These are phyloP conservation scores for Oplegnathus fasciatus DNA, from an alignment of 2,113 vertebrate genomes.

Conservation along the genomic window DNA sequence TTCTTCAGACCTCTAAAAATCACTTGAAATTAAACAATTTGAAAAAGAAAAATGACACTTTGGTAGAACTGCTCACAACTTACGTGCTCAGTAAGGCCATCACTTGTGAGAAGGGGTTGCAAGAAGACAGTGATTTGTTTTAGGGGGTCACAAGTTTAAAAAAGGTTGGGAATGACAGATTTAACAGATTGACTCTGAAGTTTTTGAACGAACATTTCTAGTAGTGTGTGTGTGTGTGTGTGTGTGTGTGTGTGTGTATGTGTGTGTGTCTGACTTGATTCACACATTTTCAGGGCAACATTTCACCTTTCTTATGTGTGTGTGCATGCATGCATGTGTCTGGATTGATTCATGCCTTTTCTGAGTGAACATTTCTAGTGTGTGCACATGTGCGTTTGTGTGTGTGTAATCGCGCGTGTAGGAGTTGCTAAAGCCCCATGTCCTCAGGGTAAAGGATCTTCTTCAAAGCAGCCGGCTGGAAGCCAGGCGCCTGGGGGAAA, in stretches of 20 bases:
- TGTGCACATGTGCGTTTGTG: conserved; percentile 12
- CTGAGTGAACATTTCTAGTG: conserved; percentile 16
- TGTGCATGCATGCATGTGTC: not conserved
- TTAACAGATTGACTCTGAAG: not conserved
- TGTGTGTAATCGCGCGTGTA: conserved; percentile 61
- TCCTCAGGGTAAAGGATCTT: conserved; percentile 83
- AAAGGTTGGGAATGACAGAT: not conserved
- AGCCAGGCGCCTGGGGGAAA: conserved; percentile 75
- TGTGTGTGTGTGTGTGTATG: not conserved
- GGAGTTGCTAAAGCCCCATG: conserved; percentile 77
- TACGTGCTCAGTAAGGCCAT: not conserved
- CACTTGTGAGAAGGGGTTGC: not conserved
- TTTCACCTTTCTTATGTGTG: not conserved
- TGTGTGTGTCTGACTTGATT: not conserved
- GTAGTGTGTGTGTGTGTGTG: not conserved
- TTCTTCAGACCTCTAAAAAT: not conserved
- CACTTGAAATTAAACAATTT: not conserved
- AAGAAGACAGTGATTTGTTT: not conserved
- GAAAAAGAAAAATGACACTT: not conserved
- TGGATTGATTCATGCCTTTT: conserved; percentile 25
- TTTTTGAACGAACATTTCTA: conserved; percentile 16
- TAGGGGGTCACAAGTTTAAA: not conserved
- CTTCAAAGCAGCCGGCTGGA: conserved; percentile 85
- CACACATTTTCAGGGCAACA: not conserved
- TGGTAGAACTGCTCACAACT: not conserved